A percentile compares a stretch with the other conserved stretches of the same genome.
Conservation (phyloP, 1,140 invertebrate genomes). For the Macrotrachela quadricornifera region DNA sequence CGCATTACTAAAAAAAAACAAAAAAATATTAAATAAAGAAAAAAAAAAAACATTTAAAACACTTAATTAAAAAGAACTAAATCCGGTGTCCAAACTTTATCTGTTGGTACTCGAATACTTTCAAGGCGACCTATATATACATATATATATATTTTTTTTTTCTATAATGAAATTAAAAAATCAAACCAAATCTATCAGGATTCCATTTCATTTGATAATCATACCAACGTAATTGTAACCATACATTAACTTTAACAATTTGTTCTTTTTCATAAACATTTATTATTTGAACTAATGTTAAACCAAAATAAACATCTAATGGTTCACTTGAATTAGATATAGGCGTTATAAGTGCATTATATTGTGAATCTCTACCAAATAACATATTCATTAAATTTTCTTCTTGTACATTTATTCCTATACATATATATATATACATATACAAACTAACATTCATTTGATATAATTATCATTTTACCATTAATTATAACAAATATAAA, state of each 20-base stretch:
- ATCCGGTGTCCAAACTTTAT: conserved; percentile 98
- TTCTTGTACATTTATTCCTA: too few species aligned
- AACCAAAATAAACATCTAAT: neutral
- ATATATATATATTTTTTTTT: too few species aligned
- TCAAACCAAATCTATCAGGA: neutral
- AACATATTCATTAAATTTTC: too few species aligned
- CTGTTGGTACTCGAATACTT: conserved; percentile 62
- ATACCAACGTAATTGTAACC: conserved; percentile 17
- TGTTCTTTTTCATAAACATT: conserved; percentile 16
- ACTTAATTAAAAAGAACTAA: conserved; percentile 82
- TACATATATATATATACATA: too few species aligned
- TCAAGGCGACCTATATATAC: too few species aligned
- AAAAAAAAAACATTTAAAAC: neutral
- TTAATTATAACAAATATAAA: too few species aligned
- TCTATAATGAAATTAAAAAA: too few species aligned
- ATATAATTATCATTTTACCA: too few species aligned
- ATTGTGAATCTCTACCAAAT: too few species aligned
- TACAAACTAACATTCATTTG: too few species aligned
- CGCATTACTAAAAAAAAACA: conserved; percentile 14
- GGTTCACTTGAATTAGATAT: neutral
- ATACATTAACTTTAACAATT: conserved; percentile 34
- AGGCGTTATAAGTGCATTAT: too few species aligned
- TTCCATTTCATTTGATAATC: conserved; percentile 8
- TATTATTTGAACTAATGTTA: neutral
- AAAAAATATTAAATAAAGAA: neutral